These are phyloP conservation scores for Ia io DNA, from an alignment of 2,113 vertebrate species.

Conservation along the genomic window DNA sequence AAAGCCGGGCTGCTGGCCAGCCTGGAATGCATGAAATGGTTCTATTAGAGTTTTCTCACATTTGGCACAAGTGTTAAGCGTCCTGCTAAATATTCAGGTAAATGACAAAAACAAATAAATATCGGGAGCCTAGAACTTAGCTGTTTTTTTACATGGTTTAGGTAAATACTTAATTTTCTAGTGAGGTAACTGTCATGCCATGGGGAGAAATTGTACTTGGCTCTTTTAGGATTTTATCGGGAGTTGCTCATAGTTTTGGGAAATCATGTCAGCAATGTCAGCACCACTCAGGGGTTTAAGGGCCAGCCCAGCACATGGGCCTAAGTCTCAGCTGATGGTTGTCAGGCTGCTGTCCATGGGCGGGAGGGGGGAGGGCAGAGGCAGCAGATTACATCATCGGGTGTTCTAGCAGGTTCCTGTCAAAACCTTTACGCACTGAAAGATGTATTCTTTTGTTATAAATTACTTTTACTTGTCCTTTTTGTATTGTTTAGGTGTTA, in stretches of 20 bases:
- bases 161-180: neutral
- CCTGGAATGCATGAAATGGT: accelerated
- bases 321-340: neutral
- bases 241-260: neutral
- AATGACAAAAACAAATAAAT: neutral
- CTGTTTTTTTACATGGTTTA: neutral
- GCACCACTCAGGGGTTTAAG: neutral
- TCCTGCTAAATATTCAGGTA: neutral
- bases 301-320: too few relatives aligned
- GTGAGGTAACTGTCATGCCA: neutral
- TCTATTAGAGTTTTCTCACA: neutral
- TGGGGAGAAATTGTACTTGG: too few relatives aligned
- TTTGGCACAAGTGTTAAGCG: neutral
- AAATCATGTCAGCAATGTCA: accelerated
- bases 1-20: neutral
- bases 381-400: accelerated
- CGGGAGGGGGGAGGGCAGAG: accelerated
- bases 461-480: neutral
- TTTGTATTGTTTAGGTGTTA: neutral
- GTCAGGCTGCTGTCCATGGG: neutral
- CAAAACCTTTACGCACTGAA: neutral
- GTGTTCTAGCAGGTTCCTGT: neutral
- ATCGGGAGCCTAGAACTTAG: neutral
- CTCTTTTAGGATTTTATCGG: neutral
- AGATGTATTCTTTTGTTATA: neutral